phyloP scores from a whole-genome alignment of 2,113 vertebrate genomes.

The Pycnonotus jocosus region DNA sequence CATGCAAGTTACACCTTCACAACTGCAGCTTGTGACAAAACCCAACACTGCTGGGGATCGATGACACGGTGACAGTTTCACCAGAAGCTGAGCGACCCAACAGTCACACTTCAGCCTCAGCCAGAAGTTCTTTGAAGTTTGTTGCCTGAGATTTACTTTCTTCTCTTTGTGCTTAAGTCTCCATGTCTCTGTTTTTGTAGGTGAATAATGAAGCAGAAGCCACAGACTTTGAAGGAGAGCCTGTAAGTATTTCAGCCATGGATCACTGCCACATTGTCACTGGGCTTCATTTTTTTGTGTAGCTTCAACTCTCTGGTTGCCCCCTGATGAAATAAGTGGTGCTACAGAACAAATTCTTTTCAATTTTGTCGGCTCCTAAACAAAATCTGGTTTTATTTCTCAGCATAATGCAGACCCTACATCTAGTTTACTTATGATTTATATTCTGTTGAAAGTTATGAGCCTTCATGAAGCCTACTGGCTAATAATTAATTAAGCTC shows the following conservation, averaged over 20 bases:
- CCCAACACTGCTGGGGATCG: accelerated
- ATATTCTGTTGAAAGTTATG: conserved; percentile 1
- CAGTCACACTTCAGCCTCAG: not conserved
- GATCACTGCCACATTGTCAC: not conserved
- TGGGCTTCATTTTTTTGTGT: not conserved
- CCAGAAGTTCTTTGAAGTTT: not conserved
- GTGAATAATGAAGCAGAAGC: not conserved
- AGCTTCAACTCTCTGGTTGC: not conserved
- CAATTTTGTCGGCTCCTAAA: not conserved
- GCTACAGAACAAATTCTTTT: not conserved
- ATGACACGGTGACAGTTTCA: not conserved
- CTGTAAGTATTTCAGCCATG: not conserved
- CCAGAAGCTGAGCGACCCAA: not conserved
- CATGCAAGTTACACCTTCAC: not conserved
- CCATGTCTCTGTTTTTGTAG: not conserved
- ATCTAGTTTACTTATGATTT: conserved; percentile 46
- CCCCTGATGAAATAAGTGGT: not conserved
- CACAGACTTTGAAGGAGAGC: not conserved
- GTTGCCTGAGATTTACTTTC: not conserved
- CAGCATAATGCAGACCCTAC: not conserved
- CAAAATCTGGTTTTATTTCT: conserved; percentile 4
- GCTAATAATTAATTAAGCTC: conserved; percentile 57
- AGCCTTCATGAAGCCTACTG: conserved; percentile 17
- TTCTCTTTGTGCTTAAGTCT: not conserved
- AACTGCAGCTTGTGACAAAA: not conserved